Conservation (phyloP, 53 echinoderm and acorn worm genomes). For the Apostichopus leukothele region DNA sequence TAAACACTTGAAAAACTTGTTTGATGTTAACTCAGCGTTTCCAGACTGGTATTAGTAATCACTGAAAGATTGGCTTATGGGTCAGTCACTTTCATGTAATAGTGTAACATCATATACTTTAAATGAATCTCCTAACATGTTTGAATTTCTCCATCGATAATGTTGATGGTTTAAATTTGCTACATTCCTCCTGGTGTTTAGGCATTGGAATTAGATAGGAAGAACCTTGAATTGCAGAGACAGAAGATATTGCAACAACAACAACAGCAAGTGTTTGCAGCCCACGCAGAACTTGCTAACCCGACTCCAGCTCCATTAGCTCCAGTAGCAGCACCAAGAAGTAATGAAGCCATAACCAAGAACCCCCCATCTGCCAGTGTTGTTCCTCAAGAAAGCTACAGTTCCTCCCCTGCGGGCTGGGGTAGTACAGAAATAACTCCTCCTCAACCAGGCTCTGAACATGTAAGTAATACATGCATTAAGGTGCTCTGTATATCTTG, state of each 20-base stretch:
- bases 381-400: constrained; percentile 28
- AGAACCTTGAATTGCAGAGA: constrained; percentile 63
- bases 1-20: too few species aligned
- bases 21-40: too few species aligned
- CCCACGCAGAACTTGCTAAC: background rate
- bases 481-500: too few species aligned
- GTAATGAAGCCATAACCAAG: background rate
- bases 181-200: constrained; percentile 19
- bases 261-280: constrained; percentile 50
- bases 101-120: too few species aligned
- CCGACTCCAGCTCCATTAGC: constrained; percentile 21
- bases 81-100: too few species aligned
- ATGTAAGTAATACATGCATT: background rate
- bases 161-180: too few species aligned
- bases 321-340: constrained; percentile 21
- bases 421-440: constrained; percentile 6
- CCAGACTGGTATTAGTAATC: too few species aligned
- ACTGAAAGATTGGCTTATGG: too few species aligned
- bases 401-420: constrained; percentile 22
- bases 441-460: constrained; percentile 45
- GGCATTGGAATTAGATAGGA: constrained; percentile 76
- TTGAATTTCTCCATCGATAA: too few species aligned
- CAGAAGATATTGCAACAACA: constrained; percentile 66
- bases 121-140: too few species aligned
- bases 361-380: background rate